Evolutionary conservation across 2,797 vertebrate genomes (phyloP), one percentile per base, ranked within the genome.

Genomic region (Pangasius larnaudii): DNA sequence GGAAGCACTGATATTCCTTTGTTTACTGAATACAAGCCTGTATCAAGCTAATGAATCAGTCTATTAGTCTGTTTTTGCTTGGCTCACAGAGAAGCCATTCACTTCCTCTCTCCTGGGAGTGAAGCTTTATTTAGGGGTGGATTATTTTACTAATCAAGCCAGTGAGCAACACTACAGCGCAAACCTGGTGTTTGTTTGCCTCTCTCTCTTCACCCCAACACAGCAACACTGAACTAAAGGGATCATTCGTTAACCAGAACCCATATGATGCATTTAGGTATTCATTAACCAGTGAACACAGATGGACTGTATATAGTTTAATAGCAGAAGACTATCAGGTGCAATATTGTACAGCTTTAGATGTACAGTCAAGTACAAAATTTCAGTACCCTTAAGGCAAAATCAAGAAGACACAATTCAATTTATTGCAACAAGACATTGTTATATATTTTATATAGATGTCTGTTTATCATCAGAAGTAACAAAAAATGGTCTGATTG

Each of bases 1-100:
- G 72, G 30, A 88, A 69, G 58, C 88, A 87, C 90, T 87, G 90
- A 91, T 92, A 94, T 92, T 88, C 90, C 88, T 91, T 92, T 92
- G 89, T 82, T 87, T 88, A 86, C 58, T 61, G 89, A 90, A 84
- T 87, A 63, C 65, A 85, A 11, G 74, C 80, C 85, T 79, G 51
- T 79, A 84, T 90, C 88, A 65, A 87, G 71, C 88, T 85, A 81
- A 88, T 88, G 88, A 90, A 89, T 87, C 86, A 88, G 63, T 56
- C 82, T 82, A 84, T 88, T 88, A 87, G 83, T 87, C 78, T 87
- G 80, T 80, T 90, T 36, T 63, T 58, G 69, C 86, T 46, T 53
- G 72, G 79, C 85, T 61, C 72, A 84, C n/a, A 61, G 72, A 89
- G 89, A 84, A 75, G 86, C 53, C 58, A 65, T 86, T 91, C 85